A percentile compares a stretch with the other conserved stretches of the same genome.
phyloP scores from a whole-genome alignment of 2,888 invertebrate genomes.

The Linnaemya tessellans region DNA sequence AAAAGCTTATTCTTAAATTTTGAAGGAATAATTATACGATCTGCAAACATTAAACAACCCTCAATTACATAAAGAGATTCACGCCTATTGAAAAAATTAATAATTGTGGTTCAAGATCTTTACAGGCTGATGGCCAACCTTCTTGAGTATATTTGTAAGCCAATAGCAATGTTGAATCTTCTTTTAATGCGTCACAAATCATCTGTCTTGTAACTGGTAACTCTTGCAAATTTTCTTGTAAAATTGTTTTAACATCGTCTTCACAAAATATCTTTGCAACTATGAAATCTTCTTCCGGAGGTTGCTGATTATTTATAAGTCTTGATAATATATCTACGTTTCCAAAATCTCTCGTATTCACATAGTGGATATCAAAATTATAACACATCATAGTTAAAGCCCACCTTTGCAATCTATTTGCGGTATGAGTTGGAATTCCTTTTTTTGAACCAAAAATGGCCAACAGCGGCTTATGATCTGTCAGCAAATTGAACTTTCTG shows the following conservation, averaged over 20 bases:
- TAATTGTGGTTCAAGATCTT: too few relatives aligned
- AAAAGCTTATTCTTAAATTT: too few relatives aligned
- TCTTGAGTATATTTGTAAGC: too few relatives aligned
- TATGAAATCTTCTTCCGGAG: neutral
- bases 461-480: neutral
- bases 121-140: too few relatives aligned
- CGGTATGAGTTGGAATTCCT: too few relatives aligned
- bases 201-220: neutral
- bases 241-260: neutral
- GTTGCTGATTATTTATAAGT: neutral
- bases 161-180: too few relatives aligned
- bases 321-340: slow-evolving; percentile 1
- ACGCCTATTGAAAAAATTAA: too few relatives aligned
- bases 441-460: slow-evolving; percentile 2
- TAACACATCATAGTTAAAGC: neutral
- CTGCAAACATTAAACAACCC: too few relatives aligned
- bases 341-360: neutral
- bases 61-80: too few relatives aligned
- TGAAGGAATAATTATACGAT: too few relatives aligned
- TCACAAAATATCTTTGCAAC: neutral
- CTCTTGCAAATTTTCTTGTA: neutral
- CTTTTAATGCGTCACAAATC: neutral
- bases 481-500: neutral
- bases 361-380: neutral
- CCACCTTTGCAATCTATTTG: too few relatives aligned